A percentile compares a stretch with the other conserved stretches of the same genome.
phyloP scores from a whole-genome alignment of 2,888 invertebrate species.

The Campaea margaritaria region DNA sequence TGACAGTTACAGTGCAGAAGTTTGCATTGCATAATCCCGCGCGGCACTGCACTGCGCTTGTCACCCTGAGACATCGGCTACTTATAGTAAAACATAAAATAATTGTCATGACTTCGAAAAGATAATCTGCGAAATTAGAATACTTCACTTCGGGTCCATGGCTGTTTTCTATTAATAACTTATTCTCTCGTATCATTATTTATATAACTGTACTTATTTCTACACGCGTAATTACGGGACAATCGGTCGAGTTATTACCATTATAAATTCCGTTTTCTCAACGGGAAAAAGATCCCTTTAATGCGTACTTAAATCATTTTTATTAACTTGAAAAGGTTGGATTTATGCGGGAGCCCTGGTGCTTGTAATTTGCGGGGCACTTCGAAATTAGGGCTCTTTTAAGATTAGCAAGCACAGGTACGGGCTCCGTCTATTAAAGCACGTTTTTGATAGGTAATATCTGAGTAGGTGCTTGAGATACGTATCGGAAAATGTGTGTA shows the following conservation, averaged over 20 bases:
- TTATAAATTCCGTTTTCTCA: constrained; percentile 75
- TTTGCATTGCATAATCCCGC: too few species aligned
- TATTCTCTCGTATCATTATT: too few species aligned
- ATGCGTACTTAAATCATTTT: constrained; percentile 82
- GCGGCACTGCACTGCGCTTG: too few species aligned
- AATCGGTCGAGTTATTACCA: constrained; percentile 70
- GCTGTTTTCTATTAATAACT: constrained; percentile 39
- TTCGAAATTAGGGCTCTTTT: constrained; percentile 56
- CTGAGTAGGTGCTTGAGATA: neutral
- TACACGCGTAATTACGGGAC: constrained; percentile 62
- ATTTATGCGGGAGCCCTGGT: constrained; percentile 71
- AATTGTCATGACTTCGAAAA: too few species aligned
- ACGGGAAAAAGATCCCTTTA: constrained; percentile 74
- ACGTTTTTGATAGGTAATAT: constrained; percentile 4
- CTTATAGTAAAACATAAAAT: too few species aligned
- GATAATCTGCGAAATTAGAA: constrained; percentile 58
- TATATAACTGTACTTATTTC: constrained; percentile 23
- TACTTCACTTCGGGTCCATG: constrained; percentile 41
- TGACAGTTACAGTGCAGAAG: too few species aligned
- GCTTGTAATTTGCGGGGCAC: constrained; percentile 68
- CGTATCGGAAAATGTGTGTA: neutral
- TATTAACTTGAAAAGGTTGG: constrained; percentile 81
- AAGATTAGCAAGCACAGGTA: constrained; percentile 35
- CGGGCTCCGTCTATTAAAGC: constrained; percentile 1
- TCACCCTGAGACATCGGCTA: too few species aligned